Percentiles rank a stretch among this genome's conserved stretches.
Evolutionary conservation across 37 sponge, comb jelly and placozoan species (phyloP).

Genomic region (Ephydatia muelleri): DNA sequence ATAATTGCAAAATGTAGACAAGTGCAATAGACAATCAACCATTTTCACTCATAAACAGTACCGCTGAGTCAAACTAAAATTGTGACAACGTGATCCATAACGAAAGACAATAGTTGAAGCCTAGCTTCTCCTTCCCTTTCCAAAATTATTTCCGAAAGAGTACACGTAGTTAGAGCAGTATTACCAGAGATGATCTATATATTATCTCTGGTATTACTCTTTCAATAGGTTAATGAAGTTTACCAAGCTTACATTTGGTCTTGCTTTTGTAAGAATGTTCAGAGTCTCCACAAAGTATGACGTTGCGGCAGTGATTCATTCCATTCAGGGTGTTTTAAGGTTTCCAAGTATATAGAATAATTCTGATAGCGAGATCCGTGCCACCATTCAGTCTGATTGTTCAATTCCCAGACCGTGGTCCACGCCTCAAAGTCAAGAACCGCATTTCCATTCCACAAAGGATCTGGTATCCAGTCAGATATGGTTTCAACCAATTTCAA

Average conservation of each 20-base stretch:
- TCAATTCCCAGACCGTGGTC: constrained; percentile 53
- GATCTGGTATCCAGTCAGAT: constrained; percentile 31
- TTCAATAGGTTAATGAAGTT: no score
- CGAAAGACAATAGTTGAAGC: no score
- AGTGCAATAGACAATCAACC: no score
- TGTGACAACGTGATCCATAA: no score
- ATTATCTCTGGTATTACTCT: no score
- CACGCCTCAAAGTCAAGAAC: constrained; percentile 50
- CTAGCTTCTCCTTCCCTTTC: no score
- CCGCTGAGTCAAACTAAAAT: no score
- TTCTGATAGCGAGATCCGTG: constrained; percentile 29
- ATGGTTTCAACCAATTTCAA: constrained; percentile 11
- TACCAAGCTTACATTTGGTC: constrained; percentile 22
- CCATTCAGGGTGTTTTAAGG: constrained; percentile 29
- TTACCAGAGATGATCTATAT: no score
- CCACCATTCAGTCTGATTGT: constrained; percentile 18
- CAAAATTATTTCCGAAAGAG: no score
- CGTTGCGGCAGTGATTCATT: constrained; percentile 6
- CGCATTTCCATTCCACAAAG: constrained; percentile 39
- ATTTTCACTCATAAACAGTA: no score
- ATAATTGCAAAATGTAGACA: no score
- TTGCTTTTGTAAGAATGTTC: constrained; percentile 16
- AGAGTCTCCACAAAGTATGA: constrained; percentile 35
- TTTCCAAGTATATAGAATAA: constrained; percentile 32
- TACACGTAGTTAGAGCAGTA: no score